Evolutionary conservation across 2,797 vertebrate genomes (phyloP), one percentile per base, ranked within the genome.

Genomic region (Chrysocyon brachyurus): DNA sequence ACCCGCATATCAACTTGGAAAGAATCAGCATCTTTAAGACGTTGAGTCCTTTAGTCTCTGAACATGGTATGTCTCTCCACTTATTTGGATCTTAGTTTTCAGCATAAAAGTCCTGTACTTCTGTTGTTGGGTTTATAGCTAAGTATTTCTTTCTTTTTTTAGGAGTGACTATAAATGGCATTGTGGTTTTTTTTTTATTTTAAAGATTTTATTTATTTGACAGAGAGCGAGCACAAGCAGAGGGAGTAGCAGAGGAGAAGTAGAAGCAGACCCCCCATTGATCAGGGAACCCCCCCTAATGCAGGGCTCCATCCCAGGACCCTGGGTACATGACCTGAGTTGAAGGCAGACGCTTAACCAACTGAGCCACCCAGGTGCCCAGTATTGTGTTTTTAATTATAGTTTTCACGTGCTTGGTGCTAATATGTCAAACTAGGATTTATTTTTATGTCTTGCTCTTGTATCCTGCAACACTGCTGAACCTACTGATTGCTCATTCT

Each of bases 371-470:
- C 40, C 40, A 40, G 40, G 6, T 40, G 40, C 40, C 40, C 40
- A 40, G 40, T 56, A 63, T 82, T 94, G 24, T 90, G 66, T 22
- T 91, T 95, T 84, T 79, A 94, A 91, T 88, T 86, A 87, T 54
- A 61, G 36, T 61, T 95, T 87, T 64, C 15, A 78, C 31, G 36
- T 79, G 15, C 17, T 84, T 93, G n/a, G 84, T 88, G 49, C 56
- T 93, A 87, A 21, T 79, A 21, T 49, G 87, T 82, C 84, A 82
- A 88, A 85, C 36, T 87, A 84, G 22, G 19, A 52, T 81, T 81
- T 52, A 36, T 72, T 93, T 93, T 28, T 88, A 14, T 91, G 28
- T 75, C 12, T 72, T 93, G 57, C n/a, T 72, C 46, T 87, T 78
- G 26, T 78, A 83, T 96, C 57, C 36, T 64, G 33, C 5, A 57